These are phyloP conservation scores for Naso thynnoides DNA, from an alignment of 2,797 vertebrate genomes.

Conservation along the genomic window DNA sequence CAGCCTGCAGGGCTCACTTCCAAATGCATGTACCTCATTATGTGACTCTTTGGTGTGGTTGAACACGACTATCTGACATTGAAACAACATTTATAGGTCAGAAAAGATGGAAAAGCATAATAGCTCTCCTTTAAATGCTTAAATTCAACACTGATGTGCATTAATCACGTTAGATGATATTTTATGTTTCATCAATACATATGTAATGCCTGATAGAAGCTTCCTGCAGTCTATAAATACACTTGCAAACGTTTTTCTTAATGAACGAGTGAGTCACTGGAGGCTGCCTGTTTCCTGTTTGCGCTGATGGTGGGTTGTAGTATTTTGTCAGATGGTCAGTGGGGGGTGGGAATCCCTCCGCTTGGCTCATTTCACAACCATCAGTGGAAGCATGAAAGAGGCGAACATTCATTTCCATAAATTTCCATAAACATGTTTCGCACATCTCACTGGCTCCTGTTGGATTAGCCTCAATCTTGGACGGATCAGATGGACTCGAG, in stretches of 20 bases:
- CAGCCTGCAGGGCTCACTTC: too few species aligned
- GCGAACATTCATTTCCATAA: conserved; percentile 42
- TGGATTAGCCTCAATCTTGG: conserved; percentile 15
- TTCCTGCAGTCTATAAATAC: neutral
- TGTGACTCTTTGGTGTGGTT: too few species aligned
- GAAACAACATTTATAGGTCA: too few species aligned
- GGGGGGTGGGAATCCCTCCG: conserved; percentile 45
- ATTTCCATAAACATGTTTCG: conserved; percentile 56
- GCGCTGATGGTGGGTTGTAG: neutral
- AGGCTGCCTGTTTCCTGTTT: neutral
- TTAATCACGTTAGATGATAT: neutral
- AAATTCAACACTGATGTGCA: neutral
- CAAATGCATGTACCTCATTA: too few species aligned
- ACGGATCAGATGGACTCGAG: conserved; percentile 6
- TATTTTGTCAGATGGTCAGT: conserved; percentile 41
- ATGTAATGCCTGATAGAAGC: neutral
- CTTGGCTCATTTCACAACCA: conserved; percentile 24
- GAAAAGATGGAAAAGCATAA: neutral
- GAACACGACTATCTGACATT: too few species aligned
- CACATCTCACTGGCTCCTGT: conserved; percentile 21
- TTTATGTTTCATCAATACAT: neutral
- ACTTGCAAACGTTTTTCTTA: neutral
- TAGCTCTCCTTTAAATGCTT: neutral
- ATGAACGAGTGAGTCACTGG: neutral
- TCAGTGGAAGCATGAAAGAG: conserved; percentile 22